These are phyloP conservation scores for Scolopax rusticola DNA, from an alignment of 2,797 vertebrate species.

Conservation along the genomic window DNA sequence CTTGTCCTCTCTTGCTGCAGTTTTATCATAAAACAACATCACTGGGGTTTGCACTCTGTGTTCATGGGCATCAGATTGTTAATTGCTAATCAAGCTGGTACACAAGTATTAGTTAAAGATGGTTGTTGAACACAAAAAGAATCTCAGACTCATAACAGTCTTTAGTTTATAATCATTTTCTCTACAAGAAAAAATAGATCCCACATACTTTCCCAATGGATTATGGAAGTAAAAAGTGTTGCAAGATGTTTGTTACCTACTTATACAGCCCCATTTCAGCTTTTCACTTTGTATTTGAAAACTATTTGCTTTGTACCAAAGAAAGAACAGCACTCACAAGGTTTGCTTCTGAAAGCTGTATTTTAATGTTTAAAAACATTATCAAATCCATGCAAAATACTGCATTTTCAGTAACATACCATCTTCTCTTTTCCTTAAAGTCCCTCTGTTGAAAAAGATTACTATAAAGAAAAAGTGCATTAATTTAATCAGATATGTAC, in stretches of 20 bases:
- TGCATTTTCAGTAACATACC: not conserved
- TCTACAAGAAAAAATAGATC: not conserved
- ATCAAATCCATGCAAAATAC: not conserved
- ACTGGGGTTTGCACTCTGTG: not conserved
- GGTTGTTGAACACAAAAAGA: not conserved
- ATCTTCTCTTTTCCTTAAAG: not conserved
- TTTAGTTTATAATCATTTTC: not conserved
- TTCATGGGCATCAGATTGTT: not conserved
- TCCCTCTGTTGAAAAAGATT: not conserved
- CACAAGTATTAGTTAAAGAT: not conserved
- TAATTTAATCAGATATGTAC: not conserved
- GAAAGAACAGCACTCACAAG: not conserved
- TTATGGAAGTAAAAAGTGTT: not conserved
- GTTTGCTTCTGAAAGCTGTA: not conserved
- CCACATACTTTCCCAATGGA: not conserved
- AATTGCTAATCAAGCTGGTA: not conserved
- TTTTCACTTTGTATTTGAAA: not conserved
- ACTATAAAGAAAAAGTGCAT: not conserved
- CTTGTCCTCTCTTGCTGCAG: not conserved
- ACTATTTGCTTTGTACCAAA: not conserved
- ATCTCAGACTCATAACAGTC: not conserved
- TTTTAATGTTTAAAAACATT: not conserved
- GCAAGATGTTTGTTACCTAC: not conserved
- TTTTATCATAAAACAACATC: constrained; percentile 25
- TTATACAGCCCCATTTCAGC: not conserved